Evolutionary conservation across 2,888 invertebrate genomes (phyloP).

Genomic region (Andrena trimmerana): DNA sequence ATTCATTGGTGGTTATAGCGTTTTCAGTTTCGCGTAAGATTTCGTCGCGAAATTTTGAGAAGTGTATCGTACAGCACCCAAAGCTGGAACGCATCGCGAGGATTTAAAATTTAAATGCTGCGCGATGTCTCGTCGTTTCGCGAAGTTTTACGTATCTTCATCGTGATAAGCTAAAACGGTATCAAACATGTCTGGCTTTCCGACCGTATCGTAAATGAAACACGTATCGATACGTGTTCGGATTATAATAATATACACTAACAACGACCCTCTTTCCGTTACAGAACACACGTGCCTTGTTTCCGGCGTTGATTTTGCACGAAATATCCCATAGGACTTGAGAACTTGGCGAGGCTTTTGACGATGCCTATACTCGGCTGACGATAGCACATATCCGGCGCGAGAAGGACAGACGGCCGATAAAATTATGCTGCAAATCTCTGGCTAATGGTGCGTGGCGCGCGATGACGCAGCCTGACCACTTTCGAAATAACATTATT

Average conservation of each 20-base stretch:
- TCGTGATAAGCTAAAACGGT: too few species aligned
- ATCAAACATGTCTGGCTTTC: too few species aligned
- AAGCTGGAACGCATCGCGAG: background rate
- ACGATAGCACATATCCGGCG: constrained; percentile 65
- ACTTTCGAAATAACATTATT: constrained; percentile 15
- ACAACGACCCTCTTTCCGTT: constrained; percentile 26
- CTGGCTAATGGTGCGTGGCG: constrained; percentile 24
- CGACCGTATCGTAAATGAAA: constrained; percentile 25
- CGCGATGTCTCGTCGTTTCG: too few species aligned
- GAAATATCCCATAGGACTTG: constrained; percentile 28
- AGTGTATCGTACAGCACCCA: background rate
- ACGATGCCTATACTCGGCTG: constrained; percentile 50
- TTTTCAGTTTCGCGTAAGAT: background rate
- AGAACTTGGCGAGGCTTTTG: constrained; percentile 26
- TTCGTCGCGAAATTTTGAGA: background rate
- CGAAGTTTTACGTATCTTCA: too few species aligned
- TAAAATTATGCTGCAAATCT: constrained; percentile 53
- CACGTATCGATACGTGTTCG: constrained; percentile 39
- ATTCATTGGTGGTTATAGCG: constrained; percentile 2
- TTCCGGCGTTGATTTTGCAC: constrained; percentile 43
- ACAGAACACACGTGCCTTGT: constrained; percentile 14
- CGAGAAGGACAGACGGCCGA: constrained; percentile 53
- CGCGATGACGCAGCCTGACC: background rate
- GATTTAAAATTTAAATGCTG: background rate
- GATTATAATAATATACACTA: constrained; percentile 24